phyloP scores from a whole-genome alignment of 2,797 vertebrate genomes.

The Cirrhinus molitorella region DNA sequence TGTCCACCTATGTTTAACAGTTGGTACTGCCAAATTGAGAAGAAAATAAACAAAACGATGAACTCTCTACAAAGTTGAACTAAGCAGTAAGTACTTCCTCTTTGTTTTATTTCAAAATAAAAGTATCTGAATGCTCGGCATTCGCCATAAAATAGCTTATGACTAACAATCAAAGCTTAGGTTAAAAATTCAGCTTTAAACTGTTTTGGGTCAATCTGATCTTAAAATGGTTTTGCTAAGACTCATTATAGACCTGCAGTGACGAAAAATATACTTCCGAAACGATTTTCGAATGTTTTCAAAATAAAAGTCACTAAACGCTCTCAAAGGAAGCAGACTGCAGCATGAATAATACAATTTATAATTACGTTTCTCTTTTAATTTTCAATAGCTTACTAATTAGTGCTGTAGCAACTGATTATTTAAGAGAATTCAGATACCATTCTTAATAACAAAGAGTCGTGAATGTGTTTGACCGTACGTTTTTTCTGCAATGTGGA shows the following conservation, averaged over 20 bases:
- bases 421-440: background rate
- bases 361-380: background rate
- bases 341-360: background rate
- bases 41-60: background rate
- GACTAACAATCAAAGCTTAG: background rate
- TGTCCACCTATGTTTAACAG: background rate
- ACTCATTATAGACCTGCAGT: background rate
- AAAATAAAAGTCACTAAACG: constrained; percentile 1
- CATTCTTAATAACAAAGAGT: background rate
- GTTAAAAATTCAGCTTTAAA: background rate
- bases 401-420: too few relatives aligned
- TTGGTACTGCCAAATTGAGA: background rate
- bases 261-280: background rate
- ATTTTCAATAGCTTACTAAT: background rate
- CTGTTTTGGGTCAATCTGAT: background rate
- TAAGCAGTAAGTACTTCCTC: constrained; percentile 14
- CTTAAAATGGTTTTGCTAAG: background rate
- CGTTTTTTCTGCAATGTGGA: too few relatives aligned
- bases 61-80: background rate
- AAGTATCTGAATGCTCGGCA: background rate
- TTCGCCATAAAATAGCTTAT: background rate
- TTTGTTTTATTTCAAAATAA: constrained; percentile 26
- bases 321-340: background rate
- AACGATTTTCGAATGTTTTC: background rate
- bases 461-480: background rate